Evolutionary conservation across 1,140 invertebrate genomes (phyloP).

Genomic region (Pseudomyrmex pallidus): DNA sequence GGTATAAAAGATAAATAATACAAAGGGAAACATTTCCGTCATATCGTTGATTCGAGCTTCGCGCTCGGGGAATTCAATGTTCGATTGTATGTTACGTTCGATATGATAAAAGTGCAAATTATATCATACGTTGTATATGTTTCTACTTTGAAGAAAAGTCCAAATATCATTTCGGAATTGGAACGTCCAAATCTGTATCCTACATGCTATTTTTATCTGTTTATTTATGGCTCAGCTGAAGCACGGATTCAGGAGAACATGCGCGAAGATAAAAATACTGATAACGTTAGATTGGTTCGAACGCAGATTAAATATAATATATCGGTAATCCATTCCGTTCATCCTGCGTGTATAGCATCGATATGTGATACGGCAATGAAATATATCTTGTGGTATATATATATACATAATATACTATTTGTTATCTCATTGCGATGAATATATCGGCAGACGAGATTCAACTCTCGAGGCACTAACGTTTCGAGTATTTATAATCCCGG

Average conservation of each 20-base stretch:
- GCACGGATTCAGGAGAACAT: conserved; percentile 7
- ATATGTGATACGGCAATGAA: conserved; percentile 24
- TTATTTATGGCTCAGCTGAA: conserved; percentile 21
- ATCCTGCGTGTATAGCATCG: conserved; percentile 10
- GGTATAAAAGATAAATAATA: neutral
- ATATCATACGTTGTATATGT: neutral
- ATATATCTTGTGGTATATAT: conserved; percentile 35
- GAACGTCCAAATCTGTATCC: neutral
- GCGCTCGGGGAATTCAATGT: neutral
- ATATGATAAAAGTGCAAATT: neutral
- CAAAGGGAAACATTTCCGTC: neutral
- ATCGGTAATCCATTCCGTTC: conserved; percentile 36
- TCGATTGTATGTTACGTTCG: neutral
- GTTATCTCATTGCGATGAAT: conserved; percentile 36
- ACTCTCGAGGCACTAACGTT: conserved; percentile 27
- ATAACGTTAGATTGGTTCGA: conserved; percentile 33
- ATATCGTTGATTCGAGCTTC: neutral
- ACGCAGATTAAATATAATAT: conserved; percentile 42
- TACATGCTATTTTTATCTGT: conserved; percentile 16
- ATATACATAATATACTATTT: conserved; percentile 16
- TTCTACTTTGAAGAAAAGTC: neutral
- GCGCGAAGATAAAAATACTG: conserved; percentile 30
- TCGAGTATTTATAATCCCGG: conserved; percentile 28
- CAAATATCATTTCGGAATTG: conserved; percentile 11
- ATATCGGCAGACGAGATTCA: conserved; percentile 30